Evolutionary conservation across 2,888 invertebrate species (phyloP).

Genomic region (Leptarthrus brevirostris): DNA sequence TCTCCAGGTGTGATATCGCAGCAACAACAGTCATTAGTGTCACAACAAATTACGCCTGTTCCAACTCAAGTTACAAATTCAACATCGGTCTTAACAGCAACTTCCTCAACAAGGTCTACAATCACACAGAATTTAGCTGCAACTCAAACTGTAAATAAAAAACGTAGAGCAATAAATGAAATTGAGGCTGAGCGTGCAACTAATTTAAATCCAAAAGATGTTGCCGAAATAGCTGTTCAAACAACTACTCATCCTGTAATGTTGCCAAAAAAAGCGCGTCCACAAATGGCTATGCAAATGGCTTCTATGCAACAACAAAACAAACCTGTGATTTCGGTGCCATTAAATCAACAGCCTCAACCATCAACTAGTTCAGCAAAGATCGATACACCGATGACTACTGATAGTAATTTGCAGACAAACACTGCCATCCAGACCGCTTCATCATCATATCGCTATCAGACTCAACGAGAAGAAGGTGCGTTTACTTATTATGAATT

Average conservation of each 20-base stretch:
- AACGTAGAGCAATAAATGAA: constrained; percentile 30
- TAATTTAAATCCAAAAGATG: constrained; percentile 1
- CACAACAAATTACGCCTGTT: neutral
- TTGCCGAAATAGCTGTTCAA: constrained; percentile 10
- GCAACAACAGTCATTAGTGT: neutral
- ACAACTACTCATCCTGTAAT: constrained; percentile 51
- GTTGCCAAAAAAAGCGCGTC: constrained; percentile 64
- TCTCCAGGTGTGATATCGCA: neutral
- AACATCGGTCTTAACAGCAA: neutral
- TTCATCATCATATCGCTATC: constrained; percentile 53
- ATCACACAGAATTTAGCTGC: neutral
- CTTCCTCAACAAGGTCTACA: neutral
- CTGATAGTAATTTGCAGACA: no score
- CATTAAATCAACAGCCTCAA: neutral
- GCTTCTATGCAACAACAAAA: constrained; percentile 58
- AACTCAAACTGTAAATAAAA: constrained; percentile 24
- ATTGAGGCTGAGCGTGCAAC: constrained; percentile 20
- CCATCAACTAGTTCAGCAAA: constrained; percentile 48
- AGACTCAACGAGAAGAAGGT: constrained; percentile 53
- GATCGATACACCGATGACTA: neutral
- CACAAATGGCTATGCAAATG: constrained; percentile 66
- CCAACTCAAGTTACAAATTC: neutral
- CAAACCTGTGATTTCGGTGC: neutral
- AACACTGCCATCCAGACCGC: constrained; percentile 51
- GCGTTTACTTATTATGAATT: constrained; percentile 55